Evolutionary conservation across 2,113 vertebrate species (phyloP).

Genomic region (Rhagologus leucostigma): DNA sequence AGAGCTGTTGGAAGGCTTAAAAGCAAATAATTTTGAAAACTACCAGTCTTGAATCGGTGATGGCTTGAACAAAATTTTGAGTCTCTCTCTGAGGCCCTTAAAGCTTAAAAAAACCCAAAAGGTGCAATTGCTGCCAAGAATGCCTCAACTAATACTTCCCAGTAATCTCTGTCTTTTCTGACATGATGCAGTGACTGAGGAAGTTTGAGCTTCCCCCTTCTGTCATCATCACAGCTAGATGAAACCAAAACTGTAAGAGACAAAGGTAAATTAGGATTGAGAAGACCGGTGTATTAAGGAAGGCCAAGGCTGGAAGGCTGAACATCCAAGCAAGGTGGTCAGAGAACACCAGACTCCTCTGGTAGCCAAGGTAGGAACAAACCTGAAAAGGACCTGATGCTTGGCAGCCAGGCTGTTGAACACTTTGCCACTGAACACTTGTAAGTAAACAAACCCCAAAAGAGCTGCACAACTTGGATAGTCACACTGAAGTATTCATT

Average conservation of each 20-base stretch:
- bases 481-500: not conserved
- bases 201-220: not conserved
- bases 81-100: not conserved
- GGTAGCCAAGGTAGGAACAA: not conserved
- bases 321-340: not conserved
- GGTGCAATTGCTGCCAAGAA: not conserved
- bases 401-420: not conserved
- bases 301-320: not conserved
- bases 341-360: not conserved
- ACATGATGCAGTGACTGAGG: not conserved
- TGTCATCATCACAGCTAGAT: not conserved
- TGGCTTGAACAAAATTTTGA: not conserved
- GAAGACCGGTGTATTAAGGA: not conserved
- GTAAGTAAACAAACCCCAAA: not conserved
- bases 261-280: not conserved
- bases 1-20: not conserved
- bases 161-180: not conserved
- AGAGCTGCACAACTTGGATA: not conserved
- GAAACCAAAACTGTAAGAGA: not conserved
- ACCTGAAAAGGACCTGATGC: not conserved
- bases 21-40: not conserved
- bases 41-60: not conserved
- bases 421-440: not conserved
- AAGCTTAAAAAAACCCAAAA: not conserved
- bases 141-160: not conserved